Percentiles rank a stretch among this genome's conserved stretches.
Conservation (phyloP, 2,113 vertebrate genomes). For the Xenopus tropicalis region UCB_Xtro_10.0 CM004448.2:36699001-36699500, state of each 20-base stretch:
- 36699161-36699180: constrained; percentile 6
- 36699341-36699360: constrained; percentile 7
- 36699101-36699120: too few species aligned
- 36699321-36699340: constrained; percentile 28
- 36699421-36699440: constrained; percentile 17
- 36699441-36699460: not conserved
- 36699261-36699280: constrained; percentile 15
- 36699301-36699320: constrained; percentile 27
- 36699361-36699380: constrained; percentile 26
- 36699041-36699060: too few species aligned
- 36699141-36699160: not conserved
- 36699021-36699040: too few species aligned
- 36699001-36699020: too few species aligned
- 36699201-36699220: constrained; percentile 25
- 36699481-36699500: not conserved
- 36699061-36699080: too few species aligned
- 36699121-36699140: not conserved
- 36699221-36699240: constrained; percentile 27
- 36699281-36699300: constrained; percentile 19
- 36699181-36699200: constrained; percentile 37
- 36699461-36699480: not conserved
- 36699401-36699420: constrained; percentile 18
- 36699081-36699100: too few species aligned
- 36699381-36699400: constrained; percentile 42
- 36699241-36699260: constrained; percentile 17